These are phyloP conservation scores for Bombus terrestris DNA, from an alignment of 1,140 invertebrate species.

Conservation along the genomic window DNA sequence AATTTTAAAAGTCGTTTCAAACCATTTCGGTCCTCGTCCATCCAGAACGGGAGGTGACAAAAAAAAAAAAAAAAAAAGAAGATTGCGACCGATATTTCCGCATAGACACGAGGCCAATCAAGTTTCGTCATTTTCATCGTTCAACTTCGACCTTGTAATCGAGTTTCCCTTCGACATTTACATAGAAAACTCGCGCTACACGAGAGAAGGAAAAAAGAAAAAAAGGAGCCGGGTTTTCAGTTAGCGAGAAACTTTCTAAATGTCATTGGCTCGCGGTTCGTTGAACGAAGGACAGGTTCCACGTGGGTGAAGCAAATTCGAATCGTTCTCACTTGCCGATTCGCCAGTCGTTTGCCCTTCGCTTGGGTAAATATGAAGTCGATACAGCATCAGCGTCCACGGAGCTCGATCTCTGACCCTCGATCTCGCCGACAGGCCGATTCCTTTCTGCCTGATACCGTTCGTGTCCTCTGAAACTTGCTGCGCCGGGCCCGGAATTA, in stretches of 20 bases:
- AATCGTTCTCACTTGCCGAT: constrained; percentile 11
- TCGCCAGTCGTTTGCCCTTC: constrained; percentile 35
- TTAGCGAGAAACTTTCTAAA: background rate
- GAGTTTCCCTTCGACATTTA: constrained; percentile 13
- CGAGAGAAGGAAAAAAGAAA: background rate
- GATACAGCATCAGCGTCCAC: too few species aligned
- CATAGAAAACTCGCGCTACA: constrained; percentile 1
- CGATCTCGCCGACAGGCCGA: background rate
- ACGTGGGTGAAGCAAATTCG: background rate
- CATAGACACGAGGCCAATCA: constrained; percentile 16
- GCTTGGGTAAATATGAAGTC: too few species aligned
- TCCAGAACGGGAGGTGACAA: background rate
- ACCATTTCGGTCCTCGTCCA: background rate
- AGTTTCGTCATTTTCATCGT: constrained; percentile 14
- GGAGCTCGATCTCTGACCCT: background rate
- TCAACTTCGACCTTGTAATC: constrained; percentile 14
- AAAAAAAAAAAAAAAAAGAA: background rate
- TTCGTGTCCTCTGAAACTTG: constrained; percentile 24
- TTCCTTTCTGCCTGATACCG: too few species aligned
- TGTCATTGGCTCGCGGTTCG: background rate
- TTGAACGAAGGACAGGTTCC: background rate
- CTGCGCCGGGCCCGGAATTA: constrained; percentile 49
- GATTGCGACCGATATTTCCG: background rate
- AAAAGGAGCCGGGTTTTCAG: background rate
- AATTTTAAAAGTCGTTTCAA: constrained; percentile 2